These are phyloP conservation scores for Synergus japonicus DNA, from an alignment of 2,888 invertebrate genomes.

Conservation along the genomic window DNA sequence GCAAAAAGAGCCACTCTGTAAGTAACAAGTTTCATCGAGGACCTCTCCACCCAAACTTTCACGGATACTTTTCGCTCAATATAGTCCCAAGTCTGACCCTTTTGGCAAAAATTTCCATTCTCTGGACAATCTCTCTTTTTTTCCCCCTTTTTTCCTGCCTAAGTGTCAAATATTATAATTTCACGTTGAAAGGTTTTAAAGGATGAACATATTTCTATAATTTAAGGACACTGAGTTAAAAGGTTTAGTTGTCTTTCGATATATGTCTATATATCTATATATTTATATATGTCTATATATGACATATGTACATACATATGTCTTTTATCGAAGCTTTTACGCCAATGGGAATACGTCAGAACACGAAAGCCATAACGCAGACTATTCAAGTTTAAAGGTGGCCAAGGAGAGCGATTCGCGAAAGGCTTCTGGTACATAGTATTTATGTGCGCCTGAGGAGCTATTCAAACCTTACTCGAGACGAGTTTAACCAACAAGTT, in stretches of 20 bases:
- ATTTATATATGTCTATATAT: too few species aligned
- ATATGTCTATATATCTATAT: not conserved
- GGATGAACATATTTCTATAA: not conserved
- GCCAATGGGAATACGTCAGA: conserved; percentile 22
- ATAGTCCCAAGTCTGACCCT: not conserved
- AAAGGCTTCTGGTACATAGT: not conserved
- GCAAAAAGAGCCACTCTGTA: conserved; percentile 1
- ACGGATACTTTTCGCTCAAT: not conserved
- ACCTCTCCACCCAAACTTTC: not conserved
- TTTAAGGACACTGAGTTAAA: not conserved
- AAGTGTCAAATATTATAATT: not conserved
- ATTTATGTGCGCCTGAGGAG: not conserved
- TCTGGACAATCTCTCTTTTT: not conserved
- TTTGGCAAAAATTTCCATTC: not conserved
- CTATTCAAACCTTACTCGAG: conserved; percentile 10
- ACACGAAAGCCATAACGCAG: not conserved
- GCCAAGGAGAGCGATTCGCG: conserved; percentile 11
- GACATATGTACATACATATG: not conserved
- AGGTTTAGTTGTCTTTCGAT: not conserved
- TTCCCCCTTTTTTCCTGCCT: not conserved
- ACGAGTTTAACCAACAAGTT: not conserved
- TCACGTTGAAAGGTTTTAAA: not conserved
- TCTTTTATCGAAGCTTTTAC: conserved; percentile 1
- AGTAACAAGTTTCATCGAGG: conserved; percentile 19
- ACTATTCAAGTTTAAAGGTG: conserved; percentile 19